Evolutionary conservation across 2,113 vertebrate genomes (phyloP), one percentile per base, ranked within the genome.

Genomic region (Rutilus rutilus): DNA sequence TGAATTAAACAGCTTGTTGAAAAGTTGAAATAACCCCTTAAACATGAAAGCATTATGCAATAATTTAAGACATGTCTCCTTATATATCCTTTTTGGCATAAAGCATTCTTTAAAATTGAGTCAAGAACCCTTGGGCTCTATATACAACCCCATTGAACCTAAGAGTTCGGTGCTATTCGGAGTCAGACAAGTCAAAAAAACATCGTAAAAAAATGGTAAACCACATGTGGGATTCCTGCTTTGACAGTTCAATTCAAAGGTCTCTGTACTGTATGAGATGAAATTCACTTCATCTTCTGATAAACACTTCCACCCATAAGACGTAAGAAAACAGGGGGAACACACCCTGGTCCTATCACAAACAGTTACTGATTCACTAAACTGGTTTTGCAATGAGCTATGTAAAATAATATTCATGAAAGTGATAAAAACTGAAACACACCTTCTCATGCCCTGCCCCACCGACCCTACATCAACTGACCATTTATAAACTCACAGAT

Each of bases 281-380:
- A 71, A 83, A 0, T 82, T 33, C 62, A 45, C 8, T 57, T 30
- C 27, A 73, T 65, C 60, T 67, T 50, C 25, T 36, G 2, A 50
- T 45, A 69, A 47, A 67, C 33, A 1, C 27, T 82, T 36, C 74
- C 45, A 17, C 62, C 79, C 79, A 64, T 30, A 84, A 42, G 11
- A 45, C 45, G 27, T 60, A 73, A 30, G 36, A 79, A 15, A 47
- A 64, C 54, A n/a, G 17, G 50, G 67, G 69, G 14, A 71, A 88
- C 90, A 86, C 88, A 65, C 91, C 88, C 79, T 65, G 57, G 25
- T n/a, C 82, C 39, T 86, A 88, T 87, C 84, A 84, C 1, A 17
- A 50, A 59, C 78, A 84, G 88, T 92, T 87, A 91, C 83, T 90
- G 27, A 91, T 92, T 92, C 73, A 91, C 86, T 10, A 42, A 78